These are phyloP conservation scores for Peromyscus leucopus DNA, from an alignment of 2,113 vertebrate species.

Conservation along the genomic window DNA sequence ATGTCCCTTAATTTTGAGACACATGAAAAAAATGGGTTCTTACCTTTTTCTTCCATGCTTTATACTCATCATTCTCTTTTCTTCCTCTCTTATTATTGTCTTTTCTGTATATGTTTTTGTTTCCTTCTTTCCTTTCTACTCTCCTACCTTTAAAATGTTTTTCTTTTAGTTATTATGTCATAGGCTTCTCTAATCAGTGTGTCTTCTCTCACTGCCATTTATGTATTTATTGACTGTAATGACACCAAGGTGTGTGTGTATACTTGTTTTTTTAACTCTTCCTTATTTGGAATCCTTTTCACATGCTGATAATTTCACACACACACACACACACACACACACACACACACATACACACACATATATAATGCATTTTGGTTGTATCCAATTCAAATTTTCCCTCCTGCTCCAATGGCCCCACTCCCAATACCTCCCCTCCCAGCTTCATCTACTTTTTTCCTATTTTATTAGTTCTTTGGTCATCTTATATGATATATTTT, in stretches of 20 bases:
- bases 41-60: background rate
- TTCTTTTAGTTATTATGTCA: background rate
- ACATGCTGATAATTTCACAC: background rate
- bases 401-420: background rate
- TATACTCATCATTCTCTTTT: background rate
- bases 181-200: background rate
- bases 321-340: too few relatives aligned
- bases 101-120: background rate
- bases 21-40: background rate
- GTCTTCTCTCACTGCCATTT: background rate
- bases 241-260: background rate
- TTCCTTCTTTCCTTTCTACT: constrained; percentile 19
- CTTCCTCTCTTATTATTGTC: background rate
- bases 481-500: background rate
- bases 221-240: background rate
- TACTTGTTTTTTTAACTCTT: background rate
- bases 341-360: too few relatives aligned
- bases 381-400: background rate
- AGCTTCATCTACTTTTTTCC: background rate
- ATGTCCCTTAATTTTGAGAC: background rate
- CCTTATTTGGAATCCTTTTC: background rate
- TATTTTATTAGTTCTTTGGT: background rate
- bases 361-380: background rate
- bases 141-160: background rate
- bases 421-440: background rate